A percentile compares a stretch with the other conserved stretches of the same genome.
Conservation (phyloP, 2,797 vertebrate species). For the Loris lydekkerianus region DNA sequence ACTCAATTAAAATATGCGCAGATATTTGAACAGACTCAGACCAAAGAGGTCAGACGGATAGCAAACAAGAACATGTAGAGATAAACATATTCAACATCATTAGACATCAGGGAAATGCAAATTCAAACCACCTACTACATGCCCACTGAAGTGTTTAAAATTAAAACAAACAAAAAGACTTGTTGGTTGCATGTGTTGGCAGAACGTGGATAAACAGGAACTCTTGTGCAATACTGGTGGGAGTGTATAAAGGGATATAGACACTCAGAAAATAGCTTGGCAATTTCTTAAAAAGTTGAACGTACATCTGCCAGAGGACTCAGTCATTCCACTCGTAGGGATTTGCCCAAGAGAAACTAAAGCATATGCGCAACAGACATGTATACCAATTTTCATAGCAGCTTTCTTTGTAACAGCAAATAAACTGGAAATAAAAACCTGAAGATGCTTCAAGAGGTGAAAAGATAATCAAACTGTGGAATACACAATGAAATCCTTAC, state of each 20-base stretch:
- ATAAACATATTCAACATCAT: background rate
- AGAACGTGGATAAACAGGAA: background rate
- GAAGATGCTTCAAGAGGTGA: background rate
- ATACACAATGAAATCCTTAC: background rate
- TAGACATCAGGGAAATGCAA: background rate
- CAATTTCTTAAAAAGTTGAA: background rate
- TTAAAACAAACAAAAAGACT: background rate
- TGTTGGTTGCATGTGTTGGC: background rate
- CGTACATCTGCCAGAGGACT: background rate
- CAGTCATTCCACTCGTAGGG: background rate
- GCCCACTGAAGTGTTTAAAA: background rate
- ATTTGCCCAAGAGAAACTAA: background rate
- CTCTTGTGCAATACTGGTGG: background rate
- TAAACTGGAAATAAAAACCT: background rate
- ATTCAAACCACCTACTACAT: background rate
- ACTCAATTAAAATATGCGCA: background rate
- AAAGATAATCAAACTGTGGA: background rate
- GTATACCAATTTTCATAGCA: background rate
- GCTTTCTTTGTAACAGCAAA: background rate
- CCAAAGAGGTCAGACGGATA: background rate
- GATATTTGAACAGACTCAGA: background rate
- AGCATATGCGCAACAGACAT: background rate
- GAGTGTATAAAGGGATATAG: background rate
- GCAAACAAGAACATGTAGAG: background rate
- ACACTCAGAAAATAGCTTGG: background rate